Conservation (phyloP, 2,797 vertebrate genomes). For the Esox lucius region DNA sequence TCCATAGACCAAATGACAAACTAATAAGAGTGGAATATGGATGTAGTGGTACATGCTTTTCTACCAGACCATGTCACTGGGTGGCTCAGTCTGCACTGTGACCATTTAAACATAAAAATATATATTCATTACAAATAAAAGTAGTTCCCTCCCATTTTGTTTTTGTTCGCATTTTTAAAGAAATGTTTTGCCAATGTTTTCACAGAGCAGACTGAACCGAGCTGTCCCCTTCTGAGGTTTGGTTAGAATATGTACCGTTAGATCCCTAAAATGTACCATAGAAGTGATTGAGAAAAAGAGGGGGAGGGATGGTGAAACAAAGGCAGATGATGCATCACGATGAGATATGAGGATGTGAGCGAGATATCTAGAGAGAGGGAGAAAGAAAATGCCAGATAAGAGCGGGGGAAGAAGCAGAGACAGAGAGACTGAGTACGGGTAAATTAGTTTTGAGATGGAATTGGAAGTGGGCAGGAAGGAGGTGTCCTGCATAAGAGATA, state of each 20-base stretch:
- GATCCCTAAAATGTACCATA: neutral
- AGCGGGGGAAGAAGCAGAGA: neutral
- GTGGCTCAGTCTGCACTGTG: too few relatives aligned
- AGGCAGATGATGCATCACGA: neutral
- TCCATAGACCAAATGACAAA: neutral
- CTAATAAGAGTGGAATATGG: too few relatives aligned
- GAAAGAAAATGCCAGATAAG: neutral
- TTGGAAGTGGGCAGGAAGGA: neutral
- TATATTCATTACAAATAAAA: too few relatives aligned
- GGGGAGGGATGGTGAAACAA: neutral
- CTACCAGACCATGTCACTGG: too few relatives aligned
- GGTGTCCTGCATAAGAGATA: neutral
- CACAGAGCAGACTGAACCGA: too few relatives aligned
- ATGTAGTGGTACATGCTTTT: too few relatives aligned
- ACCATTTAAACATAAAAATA: too few relatives aligned
- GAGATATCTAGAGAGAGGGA: neutral
- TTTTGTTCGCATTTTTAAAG: too few relatives aligned
- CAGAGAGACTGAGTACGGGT: neutral
- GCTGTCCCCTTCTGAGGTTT: neutral
- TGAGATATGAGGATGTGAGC: neutral
- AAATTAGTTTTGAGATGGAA: neutral
- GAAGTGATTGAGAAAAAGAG: neutral
- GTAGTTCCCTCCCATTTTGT: too few relatives aligned
- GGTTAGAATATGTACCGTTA: neutral
- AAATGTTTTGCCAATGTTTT: too few relatives aligned